Evolutionary conservation across 2,888 invertebrate species (phyloP).

Genomic region (Diaprepes abbreviatus): DNA sequence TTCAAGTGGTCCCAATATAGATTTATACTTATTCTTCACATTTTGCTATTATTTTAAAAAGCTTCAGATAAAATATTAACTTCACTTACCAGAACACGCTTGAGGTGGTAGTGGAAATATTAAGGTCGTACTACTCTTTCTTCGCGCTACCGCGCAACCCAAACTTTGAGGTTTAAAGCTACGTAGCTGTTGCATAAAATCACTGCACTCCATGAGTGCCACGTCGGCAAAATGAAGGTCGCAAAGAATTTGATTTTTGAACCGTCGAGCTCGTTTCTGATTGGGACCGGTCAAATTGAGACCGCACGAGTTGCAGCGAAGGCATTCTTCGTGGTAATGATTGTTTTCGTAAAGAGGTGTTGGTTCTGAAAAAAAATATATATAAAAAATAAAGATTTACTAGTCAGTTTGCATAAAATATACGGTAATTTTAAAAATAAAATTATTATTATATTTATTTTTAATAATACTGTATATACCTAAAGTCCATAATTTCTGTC

Average conservation of each 20-base stretch:
- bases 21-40: neutral
- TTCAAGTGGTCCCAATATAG: neutral
- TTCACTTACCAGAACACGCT: slow-evolving; percentile 86
- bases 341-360: slow-evolving; percentile 94
- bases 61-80: too few relatives aligned
- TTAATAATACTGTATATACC: too few relatives aligned
- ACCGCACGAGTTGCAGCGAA: slow-evolving; percentile 95
- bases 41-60: neutral
- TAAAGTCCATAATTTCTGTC: too few relatives aligned
- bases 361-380: slow-evolving; percentile 78
- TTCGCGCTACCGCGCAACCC: slow-evolving; percentile 93
- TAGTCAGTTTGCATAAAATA: too few relatives aligned
- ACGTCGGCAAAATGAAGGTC: slow-evolving; percentile 97
- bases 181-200: slow-evolving; percentile 96
- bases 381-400: neutral
- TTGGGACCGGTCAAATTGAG: slow-evolving; percentile 93
- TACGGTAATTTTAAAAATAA: neutral
- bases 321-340: slow-evolving; percentile 97
- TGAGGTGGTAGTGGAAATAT: slow-evolving; percentile 95
- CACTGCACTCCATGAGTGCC: slow-evolving; percentile 96
- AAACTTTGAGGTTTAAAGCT: slow-evolving; percentile 96
- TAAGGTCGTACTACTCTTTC: slow-evolving; percentile 93
- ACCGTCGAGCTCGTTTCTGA: slow-evolving; percentile 74
- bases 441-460: too few relatives aligned
- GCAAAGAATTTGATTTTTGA: slow-evolving; percentile 94